Evolutionary conservation across 2,113 vertebrate genomes (phyloP), one percentile per base, ranked within the genome.

Genomic region (Anarhynchus alexandrinus): DNA sequence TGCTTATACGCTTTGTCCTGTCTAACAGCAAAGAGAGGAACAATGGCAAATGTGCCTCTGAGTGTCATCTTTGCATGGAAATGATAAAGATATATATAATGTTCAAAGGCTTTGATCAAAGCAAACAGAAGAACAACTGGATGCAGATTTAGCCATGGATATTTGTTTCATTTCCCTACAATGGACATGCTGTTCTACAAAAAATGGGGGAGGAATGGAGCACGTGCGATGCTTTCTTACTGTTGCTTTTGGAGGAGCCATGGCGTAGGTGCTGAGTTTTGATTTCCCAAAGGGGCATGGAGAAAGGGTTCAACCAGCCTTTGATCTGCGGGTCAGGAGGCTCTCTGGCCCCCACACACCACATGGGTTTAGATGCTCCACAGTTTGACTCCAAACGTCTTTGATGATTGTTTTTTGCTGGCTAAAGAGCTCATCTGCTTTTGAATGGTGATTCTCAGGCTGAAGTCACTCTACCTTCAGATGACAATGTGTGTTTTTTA

Each of bases 291-390:
- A 10, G 5, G 58, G 26, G 47, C 43, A 79, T 4, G 34, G 87
- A 64, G 62, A 86, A 91, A 40, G 58, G 66, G 8, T 67, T 74
- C 93, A 94, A 47, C 20, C 80, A 74, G 74, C 83, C 94, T 96
- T 96, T 95, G 86, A 96, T 95, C 71, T 90, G 59, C 42, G 86
- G 73, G 49, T 80, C 85, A 64, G 73, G 66, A 82, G 69, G 89
- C 38, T 91, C 70, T 54, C 77, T 29, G 49, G 20, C 54, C 70
- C 70, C 59, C 65, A 21, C 30, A 6, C 72, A 2, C 62, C 54
- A 11, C 76, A 25, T 2, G 61, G 61, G 5, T 82, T 69, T 86
- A 61, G 93, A 80, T 34, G 62, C 82, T 79, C 87, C 88, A 20
- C 54, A 67, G 69, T 67, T 73, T 11, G 86, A 70, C 52, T 71